phyloP scores from a whole-genome alignment of 2,888 invertebrate species.

The Macrophya annulata region DNA sequence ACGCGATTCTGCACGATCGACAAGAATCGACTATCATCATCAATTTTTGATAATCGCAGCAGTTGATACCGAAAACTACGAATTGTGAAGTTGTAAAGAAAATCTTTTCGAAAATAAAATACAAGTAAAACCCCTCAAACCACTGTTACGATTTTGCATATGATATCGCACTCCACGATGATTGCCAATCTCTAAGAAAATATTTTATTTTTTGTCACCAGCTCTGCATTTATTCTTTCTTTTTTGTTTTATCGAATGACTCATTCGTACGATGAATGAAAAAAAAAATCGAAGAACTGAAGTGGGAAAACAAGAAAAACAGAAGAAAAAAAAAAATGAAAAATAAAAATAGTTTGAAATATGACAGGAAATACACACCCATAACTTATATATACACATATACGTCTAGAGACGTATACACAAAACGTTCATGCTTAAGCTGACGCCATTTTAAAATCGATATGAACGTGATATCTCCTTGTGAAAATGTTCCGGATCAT shows the following conservation, averaged over 20 bases:
- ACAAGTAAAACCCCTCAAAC: neutral
- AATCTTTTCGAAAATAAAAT: neutral
- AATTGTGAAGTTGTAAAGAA: too few species aligned
- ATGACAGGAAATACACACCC: conserved; percentile 1
- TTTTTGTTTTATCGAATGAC: neutral
- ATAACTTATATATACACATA: neutral
- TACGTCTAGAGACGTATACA: neutral
- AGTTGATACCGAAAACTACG: neutral
- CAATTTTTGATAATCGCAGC: neutral
- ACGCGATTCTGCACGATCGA: neutral
- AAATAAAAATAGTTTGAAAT: conserved; percentile 13
- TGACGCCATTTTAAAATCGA: conserved; percentile 49
- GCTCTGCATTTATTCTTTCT: neutral
- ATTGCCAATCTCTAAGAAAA: too few species aligned
- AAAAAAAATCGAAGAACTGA: neutral
- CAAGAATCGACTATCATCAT: neutral
- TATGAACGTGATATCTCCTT: conserved; percentile 2
- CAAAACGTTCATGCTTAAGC: conserved; percentile 3
- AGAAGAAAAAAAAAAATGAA: neutral
- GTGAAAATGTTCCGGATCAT: conserved; percentile 38
- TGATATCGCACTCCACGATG: too few species aligned
- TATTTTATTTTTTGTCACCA: neutral
- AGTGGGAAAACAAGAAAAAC: neutral
- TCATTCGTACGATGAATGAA: neutral
- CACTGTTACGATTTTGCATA: too few species aligned